phyloP scores from a whole-genome alignment of 2,797 vertebrate genomes.

The Coccyzus lansbergi region DNA sequence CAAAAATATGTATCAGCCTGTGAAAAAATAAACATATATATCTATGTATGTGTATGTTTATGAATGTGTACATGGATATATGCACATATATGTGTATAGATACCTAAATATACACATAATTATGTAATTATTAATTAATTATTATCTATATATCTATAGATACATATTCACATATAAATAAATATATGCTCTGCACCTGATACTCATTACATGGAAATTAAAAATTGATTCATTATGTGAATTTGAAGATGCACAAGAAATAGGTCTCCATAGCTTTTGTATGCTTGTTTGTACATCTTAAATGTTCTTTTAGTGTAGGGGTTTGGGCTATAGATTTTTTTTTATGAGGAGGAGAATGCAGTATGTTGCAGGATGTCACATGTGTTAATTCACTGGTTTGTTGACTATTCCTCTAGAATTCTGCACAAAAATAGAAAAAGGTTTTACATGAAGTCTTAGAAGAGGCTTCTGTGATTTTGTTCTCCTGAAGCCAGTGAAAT shows the following conservation, averaged over 20 bases:
- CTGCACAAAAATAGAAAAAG: not conserved
- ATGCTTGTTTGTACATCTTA: not conserved
- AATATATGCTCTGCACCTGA: not conserved
- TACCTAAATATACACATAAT: not conserved
- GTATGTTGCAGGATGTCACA: not conserved
- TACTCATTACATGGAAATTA: not conserved
- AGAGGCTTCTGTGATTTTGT: not conserved
- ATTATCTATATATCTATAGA: not conserved
- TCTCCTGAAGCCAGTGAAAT: not conserved
- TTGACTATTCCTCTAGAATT: slow-evolving; percentile 14
- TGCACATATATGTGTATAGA: not conserved
- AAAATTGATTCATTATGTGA: not conserved
- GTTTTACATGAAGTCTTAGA: not conserved
- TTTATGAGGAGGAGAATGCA: not conserved
- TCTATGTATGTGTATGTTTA: too few relatives aligned
- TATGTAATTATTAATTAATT: not conserved
- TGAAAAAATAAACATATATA: not conserved
- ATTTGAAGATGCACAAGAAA: not conserved
- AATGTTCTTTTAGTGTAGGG: not conserved
- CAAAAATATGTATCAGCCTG: rapidly evolving
- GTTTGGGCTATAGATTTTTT: not conserved
- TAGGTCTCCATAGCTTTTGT: not conserved
- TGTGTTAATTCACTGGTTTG: not conserved
- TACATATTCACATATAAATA: not conserved
- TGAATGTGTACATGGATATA: not conserved